Percentiles rank a stretch among this genome's conserved stretches.
Evolutionary conservation across 2,888 invertebrate genomes (phyloP).

Genomic region (Eueremaeus valkanovi): DNA sequence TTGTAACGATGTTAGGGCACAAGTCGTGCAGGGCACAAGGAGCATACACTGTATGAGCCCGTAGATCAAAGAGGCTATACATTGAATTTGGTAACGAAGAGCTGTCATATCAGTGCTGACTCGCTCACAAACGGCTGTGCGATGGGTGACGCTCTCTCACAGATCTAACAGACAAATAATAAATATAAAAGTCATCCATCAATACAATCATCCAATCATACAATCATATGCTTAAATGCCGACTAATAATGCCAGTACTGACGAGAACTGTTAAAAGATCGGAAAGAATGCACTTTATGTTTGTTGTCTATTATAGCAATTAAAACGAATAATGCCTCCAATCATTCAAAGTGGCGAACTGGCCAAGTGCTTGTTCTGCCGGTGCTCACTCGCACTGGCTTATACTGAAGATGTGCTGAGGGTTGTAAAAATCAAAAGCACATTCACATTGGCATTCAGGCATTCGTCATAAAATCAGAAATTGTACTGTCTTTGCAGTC

Average conservation of each 20-base stretch:
- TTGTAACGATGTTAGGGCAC: background rate
- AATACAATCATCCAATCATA: too few species aligned
- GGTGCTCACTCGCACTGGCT: background rate
- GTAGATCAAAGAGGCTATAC: background rate
- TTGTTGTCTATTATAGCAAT: conserved; percentile 9
- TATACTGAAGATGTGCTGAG: background rate
- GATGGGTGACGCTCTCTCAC: background rate
- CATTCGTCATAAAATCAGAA: conserved; percentile 30
- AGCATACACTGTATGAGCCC: too few species aligned
- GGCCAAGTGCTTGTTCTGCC: background rate
- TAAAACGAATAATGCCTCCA: conserved; percentile 28
- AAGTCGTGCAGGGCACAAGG: background rate
- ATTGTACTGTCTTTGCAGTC: conserved; percentile 27
- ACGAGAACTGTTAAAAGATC: conserved; percentile 13
- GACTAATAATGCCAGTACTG: conserved; percentile 1
- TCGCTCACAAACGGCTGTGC: background rate
- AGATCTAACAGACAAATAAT: conserved; percentile 11
- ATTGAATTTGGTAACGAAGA: too few species aligned
- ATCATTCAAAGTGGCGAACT: conserved; percentile 12
- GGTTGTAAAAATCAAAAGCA: conserved; percentile 32
- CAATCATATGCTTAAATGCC: too few species aligned
- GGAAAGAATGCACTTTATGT: conserved; percentile 31
- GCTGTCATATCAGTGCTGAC: too few species aligned
- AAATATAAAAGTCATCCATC: background rate
- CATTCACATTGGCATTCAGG: conserved; percentile 2